A percentile compares a stretch with the other conserved stretches of the same genome.
These are phyloP conservation scores for Notarius quadriscutis DNA, from an alignment of 2,113 vertebrate genomes.

Conservation along the genomic window DNA sequence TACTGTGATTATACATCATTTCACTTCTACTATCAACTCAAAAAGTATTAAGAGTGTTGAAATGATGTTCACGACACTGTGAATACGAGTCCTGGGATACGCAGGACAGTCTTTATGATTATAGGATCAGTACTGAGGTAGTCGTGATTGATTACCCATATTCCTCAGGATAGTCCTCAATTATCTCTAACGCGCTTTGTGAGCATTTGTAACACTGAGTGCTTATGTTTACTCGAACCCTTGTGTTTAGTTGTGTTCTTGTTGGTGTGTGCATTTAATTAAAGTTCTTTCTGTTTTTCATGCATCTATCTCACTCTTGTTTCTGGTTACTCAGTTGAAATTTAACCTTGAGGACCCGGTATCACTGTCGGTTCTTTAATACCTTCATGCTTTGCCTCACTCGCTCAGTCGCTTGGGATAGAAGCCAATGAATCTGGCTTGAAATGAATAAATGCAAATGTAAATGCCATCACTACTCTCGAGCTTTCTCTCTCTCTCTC, in stretches of 20 bases:
- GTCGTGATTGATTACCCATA: not conserved
- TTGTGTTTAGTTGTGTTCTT: not conserved
- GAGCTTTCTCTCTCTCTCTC: not conserved
- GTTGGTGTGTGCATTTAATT: not conserved
- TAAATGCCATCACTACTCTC: not conserved
- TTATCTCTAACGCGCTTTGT: not conserved
- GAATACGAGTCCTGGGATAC: too few relatives aligned
- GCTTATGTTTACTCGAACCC: not conserved
- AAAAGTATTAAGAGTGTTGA: not conserved
- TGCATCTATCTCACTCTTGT: not conserved
- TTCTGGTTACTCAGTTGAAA: not conserved
- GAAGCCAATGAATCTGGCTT: slow-evolving; percentile 1
- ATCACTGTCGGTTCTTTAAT: slow-evolving; percentile 20
- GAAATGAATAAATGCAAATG: slow-evolving; percentile 23
- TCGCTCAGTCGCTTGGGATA: slow-evolving; percentile 5
- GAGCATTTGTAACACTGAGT: not conserved
- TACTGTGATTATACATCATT: not conserved
- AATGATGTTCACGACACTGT: not conserved
- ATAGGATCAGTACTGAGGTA: not conserved
- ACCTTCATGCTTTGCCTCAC: not conserved
- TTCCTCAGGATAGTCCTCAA: not conserved
- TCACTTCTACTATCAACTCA: not conserved
- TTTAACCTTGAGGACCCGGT: not conserved
- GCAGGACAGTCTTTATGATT: not conserved
- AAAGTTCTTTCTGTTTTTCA: not conserved